Base-by-base conservation (phyloP, 2,888 invertebrate species). In the Pycnomerus fuliginosus region DNA sequence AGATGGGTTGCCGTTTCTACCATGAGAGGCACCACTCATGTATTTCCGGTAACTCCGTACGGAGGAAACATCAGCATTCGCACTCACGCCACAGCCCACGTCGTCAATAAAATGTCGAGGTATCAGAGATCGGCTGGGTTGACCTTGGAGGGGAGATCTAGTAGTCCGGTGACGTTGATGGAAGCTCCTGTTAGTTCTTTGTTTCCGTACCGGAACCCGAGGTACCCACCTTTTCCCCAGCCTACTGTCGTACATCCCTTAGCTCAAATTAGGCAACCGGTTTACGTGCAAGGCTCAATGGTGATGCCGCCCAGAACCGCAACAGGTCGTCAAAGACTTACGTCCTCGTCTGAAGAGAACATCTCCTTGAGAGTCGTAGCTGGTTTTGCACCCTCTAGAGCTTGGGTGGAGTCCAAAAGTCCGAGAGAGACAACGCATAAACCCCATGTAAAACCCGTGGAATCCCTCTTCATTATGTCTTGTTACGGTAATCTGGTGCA, bases 1-100 rank as follows among this genome's bases (percentile, higher is more conserved):
- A 85, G 99, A 38, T 99, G 98, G 98, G 86, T 92, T n/a, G 90
- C 95, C 1, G 84, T 98, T 3, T 92, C 93, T 24, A 95, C 98
- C 0, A 80, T 95, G 40, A 84, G 96, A 50, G 99, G 98, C 48
- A 99, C 99, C 1, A 96, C 96, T 16, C 99, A 99, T 73, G 87
- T 99, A 52, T 99, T 97, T 75, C 94, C 98, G 5, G 82, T 99
- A 32, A 93, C 93, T 10, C 92, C 98, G 11, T 99, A 98, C 70
- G 97, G 97, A 54, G 96, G 98, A 34, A 79, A 86, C 39, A 84
- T 91, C 52, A 91, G 89, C 43, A 87, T 92, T 38, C 81, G 98
- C 53, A 99, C 98, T 1, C 98, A 98, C 75, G 88, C 90, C n/a
- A 87, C 90, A 44, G 83, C 90, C 46, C 87, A 93, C 66, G 92